Conservation (phyloP, 2,113 vertebrate species). For the Abramis brama region DNA sequence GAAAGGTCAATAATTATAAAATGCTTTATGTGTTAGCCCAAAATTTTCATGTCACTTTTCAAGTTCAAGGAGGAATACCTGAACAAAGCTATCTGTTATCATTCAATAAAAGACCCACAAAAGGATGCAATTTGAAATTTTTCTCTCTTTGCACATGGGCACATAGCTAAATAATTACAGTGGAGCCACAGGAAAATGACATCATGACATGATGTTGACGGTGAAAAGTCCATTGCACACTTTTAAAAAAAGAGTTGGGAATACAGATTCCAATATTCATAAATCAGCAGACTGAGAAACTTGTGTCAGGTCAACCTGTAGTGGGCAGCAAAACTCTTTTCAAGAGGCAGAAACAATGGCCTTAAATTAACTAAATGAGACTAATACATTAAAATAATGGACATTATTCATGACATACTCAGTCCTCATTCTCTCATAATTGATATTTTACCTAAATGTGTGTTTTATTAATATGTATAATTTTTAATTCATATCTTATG, state of each 20-base stretch:
- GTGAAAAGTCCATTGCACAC: neutral
- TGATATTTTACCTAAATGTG: too few species aligned
- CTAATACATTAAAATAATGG: neutral
- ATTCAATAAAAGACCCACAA: neutral
- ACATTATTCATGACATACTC: neutral
- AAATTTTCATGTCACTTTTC: neutral
- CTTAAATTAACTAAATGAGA: neutral
- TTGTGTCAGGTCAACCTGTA: neutral
- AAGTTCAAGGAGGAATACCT: neutral
- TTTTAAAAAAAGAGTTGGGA: neutral
- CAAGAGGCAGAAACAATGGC: neutral
- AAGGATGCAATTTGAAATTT: neutral
- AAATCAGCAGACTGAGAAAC: neutral
- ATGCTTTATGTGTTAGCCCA: neutral
- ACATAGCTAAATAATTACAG: too few species aligned
- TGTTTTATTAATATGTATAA: too few species aligned
- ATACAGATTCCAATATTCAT: neutral
- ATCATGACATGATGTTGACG: too few species aligned
- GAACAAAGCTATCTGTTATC: neutral
- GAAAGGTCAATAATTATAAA: neutral
- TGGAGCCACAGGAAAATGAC: too few species aligned
- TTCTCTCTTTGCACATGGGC: neutral
- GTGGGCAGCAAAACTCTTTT: conserved; percentile 41
- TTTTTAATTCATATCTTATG: neutral
- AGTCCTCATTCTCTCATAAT: neutral